These are phyloP conservation scores for Zosterops lateralis DNA, from an alignment of 2,113 vertebrate genomes.

Conservation along the genomic window DNA sequence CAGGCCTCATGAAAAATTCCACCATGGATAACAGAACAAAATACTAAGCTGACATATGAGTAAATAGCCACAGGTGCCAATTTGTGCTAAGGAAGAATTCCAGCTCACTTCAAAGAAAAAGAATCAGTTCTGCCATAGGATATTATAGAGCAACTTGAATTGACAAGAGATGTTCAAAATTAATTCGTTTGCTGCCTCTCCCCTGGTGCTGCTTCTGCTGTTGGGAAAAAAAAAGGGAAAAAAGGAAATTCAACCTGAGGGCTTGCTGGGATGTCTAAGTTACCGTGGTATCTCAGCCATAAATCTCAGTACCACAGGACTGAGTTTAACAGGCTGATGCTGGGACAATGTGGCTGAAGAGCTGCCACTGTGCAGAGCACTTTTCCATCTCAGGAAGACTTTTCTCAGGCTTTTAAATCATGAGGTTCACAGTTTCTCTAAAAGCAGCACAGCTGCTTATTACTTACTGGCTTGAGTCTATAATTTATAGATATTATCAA, in stretches of 20 bases:
- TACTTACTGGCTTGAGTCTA: background rate
- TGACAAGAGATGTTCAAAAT: background rate
- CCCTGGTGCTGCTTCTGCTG: background rate
- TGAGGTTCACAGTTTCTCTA: background rate
- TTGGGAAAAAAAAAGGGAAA: background rate
- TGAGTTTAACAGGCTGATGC: background rate
- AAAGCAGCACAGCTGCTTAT: background rate
- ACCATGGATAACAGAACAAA: background rate
- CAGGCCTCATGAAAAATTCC: background rate
- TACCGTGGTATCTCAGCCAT: background rate
- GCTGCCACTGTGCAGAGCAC: background rate
- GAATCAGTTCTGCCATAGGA: background rate
- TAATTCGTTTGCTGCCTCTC: background rate
- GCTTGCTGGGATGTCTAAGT: background rate
- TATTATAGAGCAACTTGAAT: background rate
- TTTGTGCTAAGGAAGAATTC: background rate
- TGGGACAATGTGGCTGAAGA: background rate
- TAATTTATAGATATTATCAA: background rate
- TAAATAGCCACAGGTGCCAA: constrained; percentile 28
- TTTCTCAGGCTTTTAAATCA: background rate
- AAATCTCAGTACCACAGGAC: background rate
- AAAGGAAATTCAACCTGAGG: background rate
- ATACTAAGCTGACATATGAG: constrained; percentile 3
- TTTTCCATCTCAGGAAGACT: background rate
- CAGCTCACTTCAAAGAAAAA: constrained; percentile 25